phyloP scores from a whole-genome alignment of 2,113 vertebrate species.

The Hippocampus abdominalis region DNA sequence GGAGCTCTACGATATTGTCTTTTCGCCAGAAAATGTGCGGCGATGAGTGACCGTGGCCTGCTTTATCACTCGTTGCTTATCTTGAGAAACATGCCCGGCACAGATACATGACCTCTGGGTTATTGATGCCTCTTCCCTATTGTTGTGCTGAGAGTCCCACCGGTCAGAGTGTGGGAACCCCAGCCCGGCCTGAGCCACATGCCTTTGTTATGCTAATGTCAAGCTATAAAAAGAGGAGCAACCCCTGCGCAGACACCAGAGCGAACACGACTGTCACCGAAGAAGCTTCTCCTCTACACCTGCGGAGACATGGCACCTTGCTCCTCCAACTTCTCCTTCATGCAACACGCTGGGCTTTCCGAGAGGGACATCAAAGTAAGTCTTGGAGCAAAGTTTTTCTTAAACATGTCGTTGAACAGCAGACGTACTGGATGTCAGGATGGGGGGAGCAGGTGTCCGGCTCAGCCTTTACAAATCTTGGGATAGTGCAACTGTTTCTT shows the following conservation, averaged over 20 bases:
- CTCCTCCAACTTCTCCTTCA: conserved; percentile 40
- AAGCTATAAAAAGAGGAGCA: conserved; percentile 65
- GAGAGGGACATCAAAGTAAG: conserved; percentile 66
- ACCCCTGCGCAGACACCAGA: conserved; percentile 54
- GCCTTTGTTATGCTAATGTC: conserved; percentile 78
- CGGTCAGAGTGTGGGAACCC: conserved; percentile 78
- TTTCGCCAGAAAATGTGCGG: not conserved
- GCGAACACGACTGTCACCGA: conserved; percentile 25
- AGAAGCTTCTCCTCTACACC: conserved; percentile 38
- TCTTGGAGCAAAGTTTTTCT: not conserved
- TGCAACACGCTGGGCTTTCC: conserved; percentile 43
- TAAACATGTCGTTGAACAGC: too few species aligned
- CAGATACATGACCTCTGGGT: conserved; percentile 64
- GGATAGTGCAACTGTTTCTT: too few species aligned
- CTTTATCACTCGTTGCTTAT: conserved; percentile 64
- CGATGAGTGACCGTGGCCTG: conserved; percentile 17
- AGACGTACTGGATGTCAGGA: too few species aligned
- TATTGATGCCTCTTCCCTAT: conserved; percentile 69
- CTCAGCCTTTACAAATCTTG: too few species aligned
- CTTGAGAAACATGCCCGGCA: conserved; percentile 62
- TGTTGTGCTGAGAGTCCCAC: conserved; percentile 69
- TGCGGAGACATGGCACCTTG: conserved; percentile 62
- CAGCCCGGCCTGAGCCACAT: conserved; percentile 68
- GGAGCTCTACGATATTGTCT: conserved; percentile 4
- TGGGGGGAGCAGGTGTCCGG: too few species aligned